Base-by-base conservation (phyloP, 2,888 invertebrate genomes). In the Actias luna region DNA sequence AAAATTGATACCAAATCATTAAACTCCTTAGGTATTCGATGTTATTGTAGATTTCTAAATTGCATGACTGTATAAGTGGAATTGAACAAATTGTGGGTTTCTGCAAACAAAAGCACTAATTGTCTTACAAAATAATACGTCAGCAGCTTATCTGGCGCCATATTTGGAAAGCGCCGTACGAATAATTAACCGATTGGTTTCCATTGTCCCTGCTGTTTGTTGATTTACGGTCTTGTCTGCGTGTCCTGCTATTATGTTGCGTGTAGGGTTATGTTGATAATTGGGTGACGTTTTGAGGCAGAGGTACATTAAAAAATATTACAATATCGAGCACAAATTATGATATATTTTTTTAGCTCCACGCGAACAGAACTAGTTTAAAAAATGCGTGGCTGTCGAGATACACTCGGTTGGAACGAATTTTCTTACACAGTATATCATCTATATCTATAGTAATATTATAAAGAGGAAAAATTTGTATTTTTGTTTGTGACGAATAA, bases 91-190 rank as follows among this genome's bases (percentile, higher is more conserved):
- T 77, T 74, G 76, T 61, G 27, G 25, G 57, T 39, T 22, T 18
- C 29, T 39, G 18, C 29, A n/a, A 78, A 71, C 75, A 74, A 76
- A 80, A 74, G 74, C 79, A 79, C 84, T 87, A 88, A 87, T 87
- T 85, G 84, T 80, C 64, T 64, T 69, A 80, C 82, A 82, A 84
- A 85, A 83, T 85, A 86, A 87, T 86, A 83, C 82, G 83, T 87
- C 85, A 83, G 73, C 64, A 63, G 70, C 73, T 86, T 87, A 87
- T 86, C 89, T 70, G 63, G 46, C 31, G 39, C 64, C 65, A 63
- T 67, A 72, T 72, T 72, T 69, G 69, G 67, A 69, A 31, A 79
- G 79, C 78, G 80, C 75, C 76, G 68, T 66, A 73, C 71, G 67
- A 75, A 74, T 73, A 74, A 75, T 79, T 78, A 77, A 70, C 70